These are phyloP conservation scores for Echinometra lucunter DNA, from an alignment of 53 echinoderm and acorn worm species.

Conservation along the genomic window DNA sequence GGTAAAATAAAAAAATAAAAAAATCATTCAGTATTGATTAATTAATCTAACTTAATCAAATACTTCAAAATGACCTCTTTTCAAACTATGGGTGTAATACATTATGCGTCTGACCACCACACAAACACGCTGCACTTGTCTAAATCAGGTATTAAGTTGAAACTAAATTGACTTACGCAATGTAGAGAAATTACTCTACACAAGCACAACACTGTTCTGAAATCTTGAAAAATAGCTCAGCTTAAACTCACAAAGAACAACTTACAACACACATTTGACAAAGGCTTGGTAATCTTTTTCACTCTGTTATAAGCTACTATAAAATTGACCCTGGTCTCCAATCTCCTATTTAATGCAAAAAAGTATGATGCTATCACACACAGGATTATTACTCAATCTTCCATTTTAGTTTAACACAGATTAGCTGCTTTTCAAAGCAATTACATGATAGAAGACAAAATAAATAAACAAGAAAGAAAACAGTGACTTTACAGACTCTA, in stretches of 20 bases:
- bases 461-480: not conserved
- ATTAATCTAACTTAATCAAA: no score
- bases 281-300: not conserved
- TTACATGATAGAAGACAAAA: not conserved
- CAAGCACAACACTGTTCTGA: not conserved
- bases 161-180: not conserved
- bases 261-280: not conserved
- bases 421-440: not conserved
- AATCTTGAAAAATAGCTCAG: not conserved
- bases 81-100: no score
- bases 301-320: slow-evolving; percentile 43
- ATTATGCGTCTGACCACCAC: not conserved
- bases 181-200: not conserved
- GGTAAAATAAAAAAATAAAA: not conserved
- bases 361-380: slow-evolving; percentile 50
- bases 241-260: not conserved
- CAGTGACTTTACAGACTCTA: not conserved
- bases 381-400: slow-evolving; percentile 31
- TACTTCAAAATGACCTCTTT: no score
- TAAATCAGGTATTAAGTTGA: not conserved
- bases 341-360: not conserved
- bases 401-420: not conserved
- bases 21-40: not conserved
- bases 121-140: not conserved
- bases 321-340: slow-evolving; percentile 61